Evolutionary conservation across 2,797 vertebrate species (phyloP), one percentile per base, ranked within the genome.

Genomic region (Eleutherodactylus coqui): DNA sequence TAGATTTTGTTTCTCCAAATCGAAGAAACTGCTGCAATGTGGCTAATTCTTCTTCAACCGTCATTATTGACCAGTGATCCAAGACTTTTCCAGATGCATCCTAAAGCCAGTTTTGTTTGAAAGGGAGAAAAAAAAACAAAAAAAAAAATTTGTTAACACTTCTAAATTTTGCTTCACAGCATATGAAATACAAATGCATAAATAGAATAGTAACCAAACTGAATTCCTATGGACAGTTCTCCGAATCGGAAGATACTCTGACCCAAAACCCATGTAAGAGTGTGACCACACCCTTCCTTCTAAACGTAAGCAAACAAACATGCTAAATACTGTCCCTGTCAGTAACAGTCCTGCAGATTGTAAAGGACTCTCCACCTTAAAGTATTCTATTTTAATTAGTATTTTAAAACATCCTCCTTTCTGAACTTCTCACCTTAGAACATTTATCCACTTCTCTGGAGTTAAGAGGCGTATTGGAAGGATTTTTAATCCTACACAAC

Each of bases 41-140:
- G 41, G 97, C 97, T 51, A 98, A 94, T 91, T 99, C 98, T 85
- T 99, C 98, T 89, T 99, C 98, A 24, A 96, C 95, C 9, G 96
- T 98, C 98, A 99, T 99, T 92, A 99, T 97, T 87, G 96, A 96
- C 98, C 98, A 99, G 72, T 98, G 96, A 88, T 99, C 98, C 90
- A 99, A 88, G 75, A 99, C 98, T 89, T 99, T 99, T 60, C 98
- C 98, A 0, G 97, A 96, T 8, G 96, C 95, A 91, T 99, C 98
- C 98, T 99, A 79, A 64, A 86, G 14, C 17, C 14, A 38, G 41
- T 24, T 34, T 41, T 43, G 34, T 45, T 45, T 73, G 5, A 45
- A 16, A 2, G 2, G n/a, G 27, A 73, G 2, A 16, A 17, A 47
- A 6, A 73, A 27, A 45, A 7, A 41, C 17, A 77, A 55, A 3